Evolutionary conservation across 2,113 vertebrate species (phyloP).

Genomic region (Anser brachyrhynchus): DNA sequence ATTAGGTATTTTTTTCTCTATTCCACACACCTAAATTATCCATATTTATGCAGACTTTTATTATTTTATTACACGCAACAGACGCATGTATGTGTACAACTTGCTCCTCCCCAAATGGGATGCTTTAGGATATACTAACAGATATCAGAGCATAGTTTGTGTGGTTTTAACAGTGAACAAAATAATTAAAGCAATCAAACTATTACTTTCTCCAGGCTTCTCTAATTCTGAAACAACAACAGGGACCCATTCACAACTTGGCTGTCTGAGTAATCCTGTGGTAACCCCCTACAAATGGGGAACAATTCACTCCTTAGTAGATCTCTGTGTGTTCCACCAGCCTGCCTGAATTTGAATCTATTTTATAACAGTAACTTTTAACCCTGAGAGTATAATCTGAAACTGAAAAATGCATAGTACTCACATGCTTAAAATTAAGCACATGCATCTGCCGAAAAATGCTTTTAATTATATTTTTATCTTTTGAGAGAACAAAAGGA

Average conservation of each 20-base stretch:
- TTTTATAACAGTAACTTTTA: not conserved
- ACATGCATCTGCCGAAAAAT: not conserved
- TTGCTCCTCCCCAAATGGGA: accelerated
- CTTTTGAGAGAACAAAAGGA: accelerated
- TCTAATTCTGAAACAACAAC: not conserved
- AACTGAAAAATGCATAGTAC: not conserved
- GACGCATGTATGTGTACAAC: not conserved
- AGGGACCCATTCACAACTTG: not conserved
- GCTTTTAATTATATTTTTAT: not conserved
- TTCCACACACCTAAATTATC: not conserved
- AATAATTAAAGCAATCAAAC: not conserved
- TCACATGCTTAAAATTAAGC: not conserved
- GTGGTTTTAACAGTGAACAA: not conserved
- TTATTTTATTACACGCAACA: not conserved
- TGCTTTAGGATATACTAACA: not conserved
- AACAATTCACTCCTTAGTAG: not conserved
- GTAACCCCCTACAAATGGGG: not conserved
- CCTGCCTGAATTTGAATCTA: not conserved
- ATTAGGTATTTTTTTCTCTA: not conserved
- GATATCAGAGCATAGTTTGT: not conserved
- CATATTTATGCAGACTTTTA: not conserved
- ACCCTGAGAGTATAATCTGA: not conserved
- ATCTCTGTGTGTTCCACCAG: not conserved
- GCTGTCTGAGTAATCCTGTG: not conserved
- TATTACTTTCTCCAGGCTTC: not conserved